These are phyloP conservation scores for Oncorhynchus masou DNA, from an alignment of 2,113 vertebrate species.

Conservation along the genomic window DNA sequence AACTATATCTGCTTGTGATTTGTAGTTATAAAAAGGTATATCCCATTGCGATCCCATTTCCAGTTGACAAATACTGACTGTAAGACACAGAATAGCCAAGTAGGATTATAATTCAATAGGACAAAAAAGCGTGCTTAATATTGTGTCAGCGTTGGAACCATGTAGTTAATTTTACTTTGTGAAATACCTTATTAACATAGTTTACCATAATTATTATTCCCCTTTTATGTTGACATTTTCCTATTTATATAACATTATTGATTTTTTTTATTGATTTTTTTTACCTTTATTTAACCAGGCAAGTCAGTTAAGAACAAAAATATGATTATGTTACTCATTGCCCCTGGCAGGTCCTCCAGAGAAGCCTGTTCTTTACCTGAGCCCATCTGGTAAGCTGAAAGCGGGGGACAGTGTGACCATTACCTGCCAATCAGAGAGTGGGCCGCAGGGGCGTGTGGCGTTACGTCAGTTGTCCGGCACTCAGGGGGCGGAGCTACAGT, in stretches of 20 bases:
- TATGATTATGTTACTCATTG: not conserved
- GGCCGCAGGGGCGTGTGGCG: slow-evolving; percentile 30
- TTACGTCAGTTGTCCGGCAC: slow-evolving; percentile 44
- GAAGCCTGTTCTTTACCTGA: slow-evolving; percentile 49
- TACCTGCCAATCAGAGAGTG: slow-evolving; percentile 32
- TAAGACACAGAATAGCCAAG: too few species aligned
- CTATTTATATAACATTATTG: not conserved
- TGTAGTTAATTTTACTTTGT: too few species aligned
- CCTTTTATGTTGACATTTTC: not conserved
- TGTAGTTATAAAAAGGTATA: not conserved
- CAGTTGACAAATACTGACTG: not conserved
- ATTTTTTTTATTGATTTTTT: too few species aligned
- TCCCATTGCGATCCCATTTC: not conserved
- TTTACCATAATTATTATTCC: not conserved
- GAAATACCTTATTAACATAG: too few species aligned
- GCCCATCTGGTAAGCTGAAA: slow-evolving; percentile 44
- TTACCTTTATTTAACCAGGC: too few species aligned
- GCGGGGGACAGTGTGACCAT: slow-evolving; percentile 64
- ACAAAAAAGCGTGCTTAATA: too few species aligned
- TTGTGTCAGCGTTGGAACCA: too few species aligned
- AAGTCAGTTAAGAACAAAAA: too few species aligned
- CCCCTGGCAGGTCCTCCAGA: slow-evolving; percentile 53
- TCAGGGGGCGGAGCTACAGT: slow-evolving; percentile 29
- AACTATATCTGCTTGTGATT: not conserved
- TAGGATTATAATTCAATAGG: too few species aligned